Percentiles rank a stretch among this genome's conserved stretches.
phyloP scores from a whole-genome alignment of 2,888 invertebrate genomes.

The Falcaria lacertinaria region DNA sequence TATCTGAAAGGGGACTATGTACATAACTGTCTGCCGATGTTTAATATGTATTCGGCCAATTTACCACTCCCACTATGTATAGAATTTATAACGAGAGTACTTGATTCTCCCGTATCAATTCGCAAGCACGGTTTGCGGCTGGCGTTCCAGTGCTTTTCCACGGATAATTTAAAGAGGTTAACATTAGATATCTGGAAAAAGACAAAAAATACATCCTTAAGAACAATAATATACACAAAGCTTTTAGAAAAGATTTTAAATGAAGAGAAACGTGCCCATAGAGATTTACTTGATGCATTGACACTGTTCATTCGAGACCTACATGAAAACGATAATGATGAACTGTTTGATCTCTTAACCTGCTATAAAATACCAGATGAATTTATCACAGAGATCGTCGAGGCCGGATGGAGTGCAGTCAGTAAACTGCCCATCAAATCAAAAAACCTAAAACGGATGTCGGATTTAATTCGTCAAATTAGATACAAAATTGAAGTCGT shows the following conservation, averaged over 20 bases:
- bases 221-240: slow-evolving; percentile 36
- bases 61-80: slow-evolving; percentile 31
- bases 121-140: slow-evolving; percentile 50
- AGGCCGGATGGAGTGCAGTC: slow-evolving; percentile 35
- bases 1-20: slow-evolving; percentile 51
- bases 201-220: slow-evolving; percentile 42
- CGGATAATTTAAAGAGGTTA: slow-evolving; percentile 31
- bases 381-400: slow-evolving; percentile 25
- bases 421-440: slow-evolving; percentile 29
- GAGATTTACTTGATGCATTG: slow-evolving; percentile 34
- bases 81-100: slow-evolving; percentile 33
- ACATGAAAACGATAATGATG: slow-evolving; percentile 39
- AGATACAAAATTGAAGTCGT: slow-evolving; percentile 20
- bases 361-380: slow-evolving; percentile 24
- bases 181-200: slow-evolving; percentile 36
- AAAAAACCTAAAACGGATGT: slow-evolving; percentile 23
- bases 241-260: slow-evolving; percentile 28
- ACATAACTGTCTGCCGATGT: slow-evolving; percentile 37
- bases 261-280: slow-evolving; percentile 15
- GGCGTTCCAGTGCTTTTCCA: slow-evolving; percentile 40
- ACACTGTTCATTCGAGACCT: slow-evolving; percentile 34
- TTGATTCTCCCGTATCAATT: slow-evolving; percentile 42
- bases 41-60: slow-evolving; percentile 36
- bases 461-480: slow-evolving; percentile 25
- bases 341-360: slow-evolving; percentile 29